phyloP scores from a whole-genome alignment of 1,140 invertebrate genomes.

The Triops cancriformis region DNA sequence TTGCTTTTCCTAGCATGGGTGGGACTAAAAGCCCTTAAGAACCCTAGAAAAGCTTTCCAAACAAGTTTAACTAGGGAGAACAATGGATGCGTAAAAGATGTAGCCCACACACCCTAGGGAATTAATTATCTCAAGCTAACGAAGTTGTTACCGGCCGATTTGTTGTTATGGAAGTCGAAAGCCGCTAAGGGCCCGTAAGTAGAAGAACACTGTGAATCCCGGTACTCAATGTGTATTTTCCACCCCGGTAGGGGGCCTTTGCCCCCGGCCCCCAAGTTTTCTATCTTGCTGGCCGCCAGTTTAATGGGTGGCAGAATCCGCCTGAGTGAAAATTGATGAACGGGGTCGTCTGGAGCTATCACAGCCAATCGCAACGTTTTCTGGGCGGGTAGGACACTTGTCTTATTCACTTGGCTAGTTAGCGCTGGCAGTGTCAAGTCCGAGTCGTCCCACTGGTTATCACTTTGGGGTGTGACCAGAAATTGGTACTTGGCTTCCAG shows the following conservation, averaged over 20 bases:
- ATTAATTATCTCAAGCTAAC: no score
- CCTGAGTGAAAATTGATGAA: slow-evolving; percentile 54
- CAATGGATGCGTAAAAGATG: no score
- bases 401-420: neutral
- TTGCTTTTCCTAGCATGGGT: no score
- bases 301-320: slow-evolving; percentile 63
- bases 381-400: slow-evolving; percentile 19
- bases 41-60: no score
- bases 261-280: slow-evolving; percentile 46
- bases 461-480: neutral
- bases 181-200: slow-evolving; percentile 65
- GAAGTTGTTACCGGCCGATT: slow-evolving; percentile 49
- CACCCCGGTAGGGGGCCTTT: slow-evolving; percentile 54
- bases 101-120: no score
- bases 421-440: neutral
- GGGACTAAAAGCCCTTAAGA: no score
- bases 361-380: slow-evolving; percentile 52
- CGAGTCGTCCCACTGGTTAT: neutral
- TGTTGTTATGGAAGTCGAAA: slow-evolving; percentile 64
- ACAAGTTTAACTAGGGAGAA: no score
- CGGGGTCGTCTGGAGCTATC: slow-evolving; percentile 54
- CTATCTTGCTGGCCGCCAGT: slow-evolving; percentile 51
- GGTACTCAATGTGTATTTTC: slow-evolving; percentile 55
- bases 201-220: slow-evolving; percentile 70
- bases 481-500: neutral